Base-by-base conservation (phyloP, 2,888 invertebrate species). In the Drosophila emarginata region DNA sequence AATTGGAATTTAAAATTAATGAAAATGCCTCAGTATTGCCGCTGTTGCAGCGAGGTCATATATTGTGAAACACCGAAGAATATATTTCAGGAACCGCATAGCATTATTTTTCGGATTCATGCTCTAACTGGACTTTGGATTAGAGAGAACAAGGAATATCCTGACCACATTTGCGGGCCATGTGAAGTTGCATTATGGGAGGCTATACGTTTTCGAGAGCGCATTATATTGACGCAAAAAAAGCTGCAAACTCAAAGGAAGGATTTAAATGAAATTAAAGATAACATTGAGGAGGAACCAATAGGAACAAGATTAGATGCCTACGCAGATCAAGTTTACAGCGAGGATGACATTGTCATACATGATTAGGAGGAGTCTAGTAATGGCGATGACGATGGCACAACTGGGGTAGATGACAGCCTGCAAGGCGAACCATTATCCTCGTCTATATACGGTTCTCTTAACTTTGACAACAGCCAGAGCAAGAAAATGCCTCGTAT, bases 21-120 rank as follows among this genome's bases (percentile, higher is more conserved):
- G 15, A 74, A 77, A 67, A 83, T 83, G 80, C 59, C 80, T 11
- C 37, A 53, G 12, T 60, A 72, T 21, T 84, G 84, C 67, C 87
- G 84, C 36, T 69, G 85, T 15, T 84, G 84, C 72, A 85, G 87
- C 32, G 73, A 79, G 4, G 72, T 77, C 18, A 88, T 87, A 1
- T 79, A 69, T 45, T 66, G 69, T 23, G 11, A 54, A 1, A 71
- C 56, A 0, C 51, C 76, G 1, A 74, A 57, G 6, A 77, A 84
- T 62, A 58, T 84, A 2, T 84, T 84, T 23, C 26, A 67, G 26
- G 68, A 81, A 14, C 45, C 72, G 2, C 66, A 84, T 11, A 67
- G 59, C 6, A 72, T 88, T 5, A 77, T 77, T 74, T 53, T 88
- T 45, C 79, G 87, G 58, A 87, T 84, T 53, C 81, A 87, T 39